Evolutionary conservation across 2,113 vertebrate species (phyloP).

Genomic region (Lasiurus cinereus): DNA sequence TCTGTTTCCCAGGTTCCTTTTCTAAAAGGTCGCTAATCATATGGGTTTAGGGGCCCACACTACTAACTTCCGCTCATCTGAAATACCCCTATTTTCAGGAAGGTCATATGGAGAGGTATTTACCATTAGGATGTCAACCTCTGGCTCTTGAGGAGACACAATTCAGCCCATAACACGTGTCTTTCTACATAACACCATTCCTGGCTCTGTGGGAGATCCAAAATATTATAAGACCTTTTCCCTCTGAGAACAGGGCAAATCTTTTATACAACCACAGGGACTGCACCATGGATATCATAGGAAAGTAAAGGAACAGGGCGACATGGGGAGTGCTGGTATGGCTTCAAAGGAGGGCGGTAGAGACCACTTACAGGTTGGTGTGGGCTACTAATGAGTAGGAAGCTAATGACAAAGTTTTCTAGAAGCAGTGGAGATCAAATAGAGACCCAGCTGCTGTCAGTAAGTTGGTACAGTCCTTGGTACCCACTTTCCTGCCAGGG

Average conservation of each 20-base stretch:
- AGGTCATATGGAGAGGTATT: background rate
- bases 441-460: background rate
- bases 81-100: background rate
- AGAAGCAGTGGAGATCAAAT: background rate
- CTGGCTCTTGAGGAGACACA: background rate
- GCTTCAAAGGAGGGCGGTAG: too few species aligned
- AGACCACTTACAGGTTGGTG: background rate
- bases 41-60: background rate
- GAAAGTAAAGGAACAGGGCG: background rate
- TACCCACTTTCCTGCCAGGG: background rate
- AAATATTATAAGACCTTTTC: background rate
- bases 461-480: accelerated
- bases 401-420: background rate
- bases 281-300: background rate
- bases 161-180: background rate
- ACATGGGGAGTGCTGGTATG: background rate
- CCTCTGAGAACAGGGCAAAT: background rate
- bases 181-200: background rate
- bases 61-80: background rate
- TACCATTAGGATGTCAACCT: background rate
- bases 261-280: background rate
- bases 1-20: background rate
- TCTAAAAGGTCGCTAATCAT: background rate
- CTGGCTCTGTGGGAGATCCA: background rate
- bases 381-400: background rate